phyloP scores from a whole-genome alignment of 2,113 vertebrate species.

The Opisthocomus hoazin region DNA sequence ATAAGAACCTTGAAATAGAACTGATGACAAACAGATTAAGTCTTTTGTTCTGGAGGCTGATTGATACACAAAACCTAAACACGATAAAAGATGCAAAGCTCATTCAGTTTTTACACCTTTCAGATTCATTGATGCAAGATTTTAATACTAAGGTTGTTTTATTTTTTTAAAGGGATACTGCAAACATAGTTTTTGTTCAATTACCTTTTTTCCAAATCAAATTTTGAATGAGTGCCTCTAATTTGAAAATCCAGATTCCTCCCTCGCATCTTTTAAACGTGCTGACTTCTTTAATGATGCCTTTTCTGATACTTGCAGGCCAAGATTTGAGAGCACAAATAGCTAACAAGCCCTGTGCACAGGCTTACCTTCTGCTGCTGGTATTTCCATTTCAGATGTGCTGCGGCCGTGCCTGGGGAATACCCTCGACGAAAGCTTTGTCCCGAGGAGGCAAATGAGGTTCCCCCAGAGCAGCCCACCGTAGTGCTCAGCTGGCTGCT shows the following conservation, averaged over 20 bases:
- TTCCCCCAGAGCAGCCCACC: not conserved
- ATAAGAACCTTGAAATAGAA: not conserved
- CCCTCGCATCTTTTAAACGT: not conserved
- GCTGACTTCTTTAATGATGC: rapidly evolving
- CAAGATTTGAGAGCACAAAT: not conserved
- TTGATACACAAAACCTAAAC: not conserved
- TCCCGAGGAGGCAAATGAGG: slow-evolving; percentile 28
- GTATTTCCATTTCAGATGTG: slow-evolving; percentile 23
- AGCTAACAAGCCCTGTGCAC: not conserved
- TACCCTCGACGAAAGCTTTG: not conserved
- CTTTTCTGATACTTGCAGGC: not conserved
- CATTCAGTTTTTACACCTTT: not conserved
- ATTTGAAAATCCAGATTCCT: not conserved
- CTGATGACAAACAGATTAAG: not conserved
- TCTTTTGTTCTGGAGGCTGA: not conserved
- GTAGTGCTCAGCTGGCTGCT: not conserved
- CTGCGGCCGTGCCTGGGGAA: not conserved
- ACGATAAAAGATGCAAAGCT: not conserved
- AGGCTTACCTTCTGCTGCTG: slow-evolving; percentile 31
- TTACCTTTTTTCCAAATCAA: not conserved
- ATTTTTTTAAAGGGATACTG: not conserved
- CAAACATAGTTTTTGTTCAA: not conserved
- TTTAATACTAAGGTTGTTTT: not conserved
- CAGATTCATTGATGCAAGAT: not conserved
- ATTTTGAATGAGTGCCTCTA: not conserved